Evolutionary conservation across 2,888 invertebrate genomes (phyloP).

Genomic region (Dasypolia templi): DNA sequence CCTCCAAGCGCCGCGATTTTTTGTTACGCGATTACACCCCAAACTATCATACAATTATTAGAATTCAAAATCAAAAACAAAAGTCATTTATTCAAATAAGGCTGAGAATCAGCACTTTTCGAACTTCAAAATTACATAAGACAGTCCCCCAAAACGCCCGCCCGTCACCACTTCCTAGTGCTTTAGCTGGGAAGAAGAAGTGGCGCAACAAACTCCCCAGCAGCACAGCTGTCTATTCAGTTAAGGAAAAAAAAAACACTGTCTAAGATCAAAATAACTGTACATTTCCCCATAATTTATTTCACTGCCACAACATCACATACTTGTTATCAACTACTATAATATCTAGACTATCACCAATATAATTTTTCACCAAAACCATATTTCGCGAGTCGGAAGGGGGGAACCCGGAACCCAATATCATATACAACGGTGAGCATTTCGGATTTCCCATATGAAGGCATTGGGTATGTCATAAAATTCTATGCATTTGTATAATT

Average conservation of each 20-base stretch:
- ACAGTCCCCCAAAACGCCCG: too few relatives aligned
- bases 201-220: too few relatives aligned
- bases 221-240: too few relatives aligned
- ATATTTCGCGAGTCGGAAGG: conserved; percentile 27
- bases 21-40: not conserved
- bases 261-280: not conserved
- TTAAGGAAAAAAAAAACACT: too few relatives aligned
- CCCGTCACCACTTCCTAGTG: too few relatives aligned
- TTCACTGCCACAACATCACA: not conserved
- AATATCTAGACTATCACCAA: conserved; percentile 36
- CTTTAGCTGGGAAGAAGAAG: too few relatives aligned
- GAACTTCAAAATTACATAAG: too few relatives aligned
- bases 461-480: conserved; percentile 75
- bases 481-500: conserved; percentile 82
- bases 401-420: conserved; percentile 19
- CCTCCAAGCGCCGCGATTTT: not conserved
- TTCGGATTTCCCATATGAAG: conserved; percentile 74
- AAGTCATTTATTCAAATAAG: too few relatives aligned
- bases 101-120: too few relatives aligned
- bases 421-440: conserved; percentile 40
- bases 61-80: too few relatives aligned
- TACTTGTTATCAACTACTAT: conserved; percentile 35
- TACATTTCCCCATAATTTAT: not conserved
- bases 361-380: conserved; percentile 29
- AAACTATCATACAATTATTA: too few relatives aligned